A percentile compares a stretch with the other conserved stretches of the same genome.
These are phyloP conservation scores for Leptinotarsa rubiginosa DNA, from an alignment of 2,888 invertebrate species.

Conservation along the genomic window DNA sequence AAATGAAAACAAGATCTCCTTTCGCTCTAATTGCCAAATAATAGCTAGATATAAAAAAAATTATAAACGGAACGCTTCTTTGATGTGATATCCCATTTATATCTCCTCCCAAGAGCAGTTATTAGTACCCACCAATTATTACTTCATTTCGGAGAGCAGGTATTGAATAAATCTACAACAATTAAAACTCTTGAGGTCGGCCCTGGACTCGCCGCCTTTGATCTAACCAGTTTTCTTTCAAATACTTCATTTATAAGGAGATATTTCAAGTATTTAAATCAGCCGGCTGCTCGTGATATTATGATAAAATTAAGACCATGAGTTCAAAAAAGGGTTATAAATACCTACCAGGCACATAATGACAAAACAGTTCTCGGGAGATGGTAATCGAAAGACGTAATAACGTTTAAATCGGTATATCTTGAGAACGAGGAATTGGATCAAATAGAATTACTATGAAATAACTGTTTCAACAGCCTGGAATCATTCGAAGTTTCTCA, in stretches of 20 bases:
- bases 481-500: neutral
- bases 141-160: constrained; percentile 31
- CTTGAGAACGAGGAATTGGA: constrained; percentile 6
- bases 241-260: constrained; percentile 51
- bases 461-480: neutral
- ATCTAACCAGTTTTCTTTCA: constrained; percentile 52
- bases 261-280: constrained; percentile 51
- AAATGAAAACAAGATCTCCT: constrained; percentile 2
- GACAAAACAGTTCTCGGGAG: constrained; percentile 28
- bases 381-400: constrained; percentile 37
- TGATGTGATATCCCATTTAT: constrained; percentile 37
- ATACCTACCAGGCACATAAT: constrained; percentile 22
- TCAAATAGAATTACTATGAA: neutral
- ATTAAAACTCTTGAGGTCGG: constrained; percentile 33
- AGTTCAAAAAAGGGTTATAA: constrained; percentile 40
- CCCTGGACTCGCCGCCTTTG: constrained; percentile 50
- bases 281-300: constrained; percentile 45
- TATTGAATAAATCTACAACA: constrained; percentile 34
- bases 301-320: constrained; percentile 48
- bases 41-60: constrained; percentile 14
- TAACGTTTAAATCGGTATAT: constrained; percentile 1
- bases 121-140: constrained; percentile 33
- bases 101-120: constrained; percentile 28
- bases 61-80: constrained; percentile 32
- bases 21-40: constrained; percentile 20